Evolutionary conservation across 1,140 invertebrate genomes (phyloP).

Genomic region (Steinernema feltiae): DNA sequence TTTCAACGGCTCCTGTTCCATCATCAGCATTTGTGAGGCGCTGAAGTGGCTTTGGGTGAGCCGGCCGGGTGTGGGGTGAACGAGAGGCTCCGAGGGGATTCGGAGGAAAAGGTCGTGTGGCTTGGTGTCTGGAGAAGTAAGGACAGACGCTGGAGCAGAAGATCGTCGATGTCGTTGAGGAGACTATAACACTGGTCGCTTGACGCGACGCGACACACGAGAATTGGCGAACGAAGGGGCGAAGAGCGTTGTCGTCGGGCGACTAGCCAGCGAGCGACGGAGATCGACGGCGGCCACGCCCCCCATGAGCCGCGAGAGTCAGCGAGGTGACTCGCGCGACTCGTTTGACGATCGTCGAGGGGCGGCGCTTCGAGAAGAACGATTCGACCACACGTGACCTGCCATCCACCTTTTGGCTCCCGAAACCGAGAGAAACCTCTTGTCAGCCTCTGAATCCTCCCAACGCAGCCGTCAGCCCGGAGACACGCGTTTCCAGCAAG

Average conservation of each 20-base stretch:
- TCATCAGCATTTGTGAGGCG: conserved; percentile 24
- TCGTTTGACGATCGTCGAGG: not conserved
- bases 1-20: conserved; percentile 22
- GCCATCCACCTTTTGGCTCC: too few species aligned
- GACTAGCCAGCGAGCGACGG: conserved; percentile 6
- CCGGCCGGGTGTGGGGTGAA: conserved; percentile 1
- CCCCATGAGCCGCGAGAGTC: not conserved
- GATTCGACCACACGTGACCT: not conserved
- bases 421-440: not conserved
- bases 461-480: not conserved
- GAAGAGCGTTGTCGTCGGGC: not conserved
- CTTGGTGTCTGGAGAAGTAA: not conserved
- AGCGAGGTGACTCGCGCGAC: not conserved
- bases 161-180: conserved; percentile 10
- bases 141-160: conserved; percentile 9
- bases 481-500: not conserved
- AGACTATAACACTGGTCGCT: conserved; percentile 13
- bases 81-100: conserved; percentile 18
- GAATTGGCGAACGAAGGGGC: conserved; percentile 5
- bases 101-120: conserved; percentile 19
- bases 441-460: not conserved
- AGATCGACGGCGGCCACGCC: not conserved
- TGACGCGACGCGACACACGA: conserved; percentile 12
- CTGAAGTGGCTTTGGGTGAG: conserved; percentile 5
- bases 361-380: not conserved